Base-by-base conservation (phyloP, 92 coral and sea anemone species). In the Pocillopora meandrina region DNA sequence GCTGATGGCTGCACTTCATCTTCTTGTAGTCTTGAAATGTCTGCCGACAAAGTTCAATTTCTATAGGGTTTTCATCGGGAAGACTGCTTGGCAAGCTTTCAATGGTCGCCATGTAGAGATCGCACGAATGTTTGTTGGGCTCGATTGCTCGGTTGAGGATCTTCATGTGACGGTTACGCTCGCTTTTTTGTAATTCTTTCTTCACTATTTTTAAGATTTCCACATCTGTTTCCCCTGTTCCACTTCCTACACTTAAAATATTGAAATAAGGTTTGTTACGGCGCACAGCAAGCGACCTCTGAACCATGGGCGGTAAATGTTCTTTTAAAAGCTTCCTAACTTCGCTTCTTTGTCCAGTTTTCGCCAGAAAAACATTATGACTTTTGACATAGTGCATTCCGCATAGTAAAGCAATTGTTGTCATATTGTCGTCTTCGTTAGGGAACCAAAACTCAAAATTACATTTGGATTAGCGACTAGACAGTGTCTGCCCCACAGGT, bases 11-110 rank as follows among this genome's bases (percentile, higher is more conserved):
- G 9, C 21, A 10, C 20, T 61, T 17, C 10, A n/a, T 68, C 20
- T 16, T 80, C 36, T 70, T 36, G 71, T 80, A 86, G 31, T 82
- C 69, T 77, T 87, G 60, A 67, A 83, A 87, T 7, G 83, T 62
- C 76, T 82, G 61, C 55, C 52, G 87, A 20, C 87, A 49, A 19
- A 82, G 23, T 18, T 74, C 87, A 56, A 75, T 75, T 21, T 56
- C 34, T 19, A 77, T 13, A 14, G 6, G 12, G 0, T 35, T 16
- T 5, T 36, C 56, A 20, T 69, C 73, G 8, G 31, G 74, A 9
- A n/a, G 56, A 36, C 74, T 42, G 49, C 49, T 13, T 0, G 56
- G 56, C 20, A 69, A 17, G 52, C 42, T 69, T 69, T 35, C 74
- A 14, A 69, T 69, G 74, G 56, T n/a, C 16, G 56, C 74, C 18